Percentiles rank a stretch among this genome's conserved stretches.
These are phyloP conservation scores for Andinoacara biseriatus DNA, from an alignment of 2,113 vertebrate species.

Conservation along the genomic window DNA sequence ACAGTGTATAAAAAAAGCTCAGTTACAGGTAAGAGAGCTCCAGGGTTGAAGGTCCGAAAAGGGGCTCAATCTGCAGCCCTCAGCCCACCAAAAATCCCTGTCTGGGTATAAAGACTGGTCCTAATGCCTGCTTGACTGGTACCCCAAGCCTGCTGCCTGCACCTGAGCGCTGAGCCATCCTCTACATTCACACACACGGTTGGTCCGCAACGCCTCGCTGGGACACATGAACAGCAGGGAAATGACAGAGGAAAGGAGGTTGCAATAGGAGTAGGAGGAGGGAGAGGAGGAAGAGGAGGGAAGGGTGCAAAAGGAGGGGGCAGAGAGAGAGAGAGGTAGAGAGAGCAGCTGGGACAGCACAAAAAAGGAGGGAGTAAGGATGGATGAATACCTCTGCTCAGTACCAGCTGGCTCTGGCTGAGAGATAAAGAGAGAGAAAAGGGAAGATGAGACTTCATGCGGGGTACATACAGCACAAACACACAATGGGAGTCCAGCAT, in stretches of 20 bases:
- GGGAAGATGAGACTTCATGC: slow-evolving; percentile 42
- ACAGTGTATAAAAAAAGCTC: slow-evolving; percentile 33
- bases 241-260: slow-evolving; percentile 62
- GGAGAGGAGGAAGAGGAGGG: slow-evolving; percentile 9
- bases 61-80: slow-evolving; percentile 35
- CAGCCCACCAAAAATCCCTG: slow-evolving; percentile 33
- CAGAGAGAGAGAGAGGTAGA: slow-evolving; percentile 34
- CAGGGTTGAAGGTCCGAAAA: slow-evolving; percentile 35
- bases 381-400: slow-evolving; percentile 68
- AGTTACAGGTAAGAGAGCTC: slow-evolving; percentile 26
- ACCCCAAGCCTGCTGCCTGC: slow-evolving; percentile 27
- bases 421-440: slow-evolving; percentile 36
- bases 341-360: slow-evolving; percentile 60
- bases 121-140: slow-evolving; percentile 49
- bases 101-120: slow-evolving; percentile 39
- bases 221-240: slow-evolving; percentile 60
- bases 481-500: slow-evolving; percentile 10
- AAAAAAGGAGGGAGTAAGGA: slow-evolving; percentile 27
- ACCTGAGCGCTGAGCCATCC: slow-evolving; percentile 79
- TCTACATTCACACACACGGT: slow-evolving; percentile 57
- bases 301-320: slow-evolving; percentile 32
- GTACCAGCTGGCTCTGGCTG: slow-evolving; percentile 60
- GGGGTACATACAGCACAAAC: slow-evolving; percentile 8
- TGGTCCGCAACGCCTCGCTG: slow-evolving; percentile 38
- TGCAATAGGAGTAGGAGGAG: slow-evolving; percentile 35